A percentile compares a stretch with the other conserved stretches of the same genome.
Evolutionary conservation across 2,888 invertebrate genomes (phyloP).

Genomic region (Clitarchus hookeri): DNA sequence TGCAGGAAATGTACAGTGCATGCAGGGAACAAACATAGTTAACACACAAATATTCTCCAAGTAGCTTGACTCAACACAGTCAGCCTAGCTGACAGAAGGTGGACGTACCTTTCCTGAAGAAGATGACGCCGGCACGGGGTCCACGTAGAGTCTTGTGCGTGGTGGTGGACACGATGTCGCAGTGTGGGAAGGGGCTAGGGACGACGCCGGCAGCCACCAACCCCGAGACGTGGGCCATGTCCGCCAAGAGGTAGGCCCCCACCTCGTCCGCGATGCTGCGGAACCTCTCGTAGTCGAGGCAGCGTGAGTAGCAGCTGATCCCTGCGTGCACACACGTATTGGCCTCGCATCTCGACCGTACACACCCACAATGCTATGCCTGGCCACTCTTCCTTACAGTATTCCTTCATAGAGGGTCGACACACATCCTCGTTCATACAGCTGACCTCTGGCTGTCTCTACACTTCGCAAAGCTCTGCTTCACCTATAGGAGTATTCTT

Average conservation of each 20-base stretch:
- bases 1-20: too few species aligned
- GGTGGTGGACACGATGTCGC: conserved; percentile 92
- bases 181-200: conserved; percentile 87
- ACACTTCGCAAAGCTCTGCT: too few species aligned
- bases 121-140: conserved; percentile 87
- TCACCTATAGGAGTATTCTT: too few species aligned
- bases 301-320: conserved; percentile 90
- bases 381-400: too few species aligned
- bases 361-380: too few species aligned
- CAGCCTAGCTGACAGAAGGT: neutral
- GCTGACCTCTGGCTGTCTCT: too few species aligned
- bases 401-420: too few species aligned
- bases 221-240: conserved; percentile 96
- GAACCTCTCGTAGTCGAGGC: conserved; percentile 90
- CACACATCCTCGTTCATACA: too few species aligned
- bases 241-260: conserved; percentile 86
- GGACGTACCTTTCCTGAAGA: conserved; percentile 77
- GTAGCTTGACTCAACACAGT: too few species aligned
- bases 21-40: too few species aligned
- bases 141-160: conserved; percentile 91
- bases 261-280: conserved; percentile 80
- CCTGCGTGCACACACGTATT: conserved; percentile 54
- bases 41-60: too few species aligned
- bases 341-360: too few species aligned
- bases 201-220: conserved; percentile 87